Evolutionary conservation across 2,113 vertebrate genomes (phyloP).

Genomic region (Thryonomys swinderianus): DNA sequence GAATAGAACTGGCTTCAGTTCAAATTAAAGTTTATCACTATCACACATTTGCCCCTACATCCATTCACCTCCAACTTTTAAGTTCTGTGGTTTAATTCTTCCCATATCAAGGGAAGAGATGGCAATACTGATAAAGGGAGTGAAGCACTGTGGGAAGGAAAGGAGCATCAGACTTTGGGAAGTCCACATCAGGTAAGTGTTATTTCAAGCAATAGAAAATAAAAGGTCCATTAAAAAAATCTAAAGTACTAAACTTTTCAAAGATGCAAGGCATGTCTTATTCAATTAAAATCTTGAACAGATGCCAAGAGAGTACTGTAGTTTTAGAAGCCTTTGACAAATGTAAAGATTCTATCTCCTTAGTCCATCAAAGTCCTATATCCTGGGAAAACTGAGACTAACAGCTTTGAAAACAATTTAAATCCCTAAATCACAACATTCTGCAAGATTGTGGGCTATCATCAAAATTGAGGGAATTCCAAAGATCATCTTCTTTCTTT

Average conservation of each 20-base stretch:
- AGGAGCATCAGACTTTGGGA: not conserved
- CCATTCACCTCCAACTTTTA: slow-evolving; percentile 21
- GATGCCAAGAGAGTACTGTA: not conserved
- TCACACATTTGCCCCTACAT: slow-evolving; percentile 1
- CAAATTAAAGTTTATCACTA: slow-evolving; percentile 66
- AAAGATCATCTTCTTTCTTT: not conserved
- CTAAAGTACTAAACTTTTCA: slow-evolving; percentile 51
- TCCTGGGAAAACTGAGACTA: slow-evolving; percentile 45
- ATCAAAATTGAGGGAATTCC: not conserved
- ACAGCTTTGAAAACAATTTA: slow-evolving; percentile 65
- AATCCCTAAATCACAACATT: not conserved
- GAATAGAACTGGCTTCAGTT: slow-evolving; percentile 68
- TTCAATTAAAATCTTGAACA: slow-evolving; percentile 64
- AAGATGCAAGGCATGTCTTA: slow-evolving; percentile 24
- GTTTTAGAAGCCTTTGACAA: slow-evolving; percentile 33
- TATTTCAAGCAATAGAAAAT: not conserved
- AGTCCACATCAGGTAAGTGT: not conserved
- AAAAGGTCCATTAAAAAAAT: slow-evolving; percentile 32
- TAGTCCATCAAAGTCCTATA: not conserved
- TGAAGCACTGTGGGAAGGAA: not conserved
- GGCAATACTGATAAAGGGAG: not conserved
- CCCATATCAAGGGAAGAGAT: slow-evolving; percentile 1
- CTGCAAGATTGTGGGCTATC: not conserved
- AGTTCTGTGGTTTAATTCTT: not conserved
- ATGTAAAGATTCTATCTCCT: slow-evolving; percentile 40